These are phyloP conservation scores for Heliothis virescens DNA, from an alignment of 1,140 invertebrate genomes.

Conservation along the genomic window DNA sequence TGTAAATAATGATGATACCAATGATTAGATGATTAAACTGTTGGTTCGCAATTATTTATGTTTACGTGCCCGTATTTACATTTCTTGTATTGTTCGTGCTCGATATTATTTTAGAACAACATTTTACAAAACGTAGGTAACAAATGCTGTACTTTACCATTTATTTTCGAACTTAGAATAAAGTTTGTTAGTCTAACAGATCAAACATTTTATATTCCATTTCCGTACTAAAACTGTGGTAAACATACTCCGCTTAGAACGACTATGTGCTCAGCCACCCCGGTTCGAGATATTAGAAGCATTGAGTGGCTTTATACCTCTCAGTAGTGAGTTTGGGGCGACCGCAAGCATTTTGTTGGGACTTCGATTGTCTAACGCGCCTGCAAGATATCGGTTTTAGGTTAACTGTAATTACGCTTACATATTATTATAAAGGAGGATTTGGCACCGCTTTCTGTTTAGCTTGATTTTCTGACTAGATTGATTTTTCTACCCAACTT, in stretches of 20 bases:
- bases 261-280: conserved; percentile 13
- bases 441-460: conserved; percentile 25
- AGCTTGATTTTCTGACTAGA: not conserved
- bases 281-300: conserved; percentile 45
- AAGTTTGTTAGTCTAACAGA: not conserved
- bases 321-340: conserved; percentile 2
- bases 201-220: not conserved
- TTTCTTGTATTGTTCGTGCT: not conserved
- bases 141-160: no score
- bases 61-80: not conserved
- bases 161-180: no score
- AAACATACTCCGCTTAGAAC: conserved; percentile 12
- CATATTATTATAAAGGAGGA: conserved; percentile 11
- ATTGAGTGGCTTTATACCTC: conserved; percentile 47
- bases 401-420: conserved; percentile 17
- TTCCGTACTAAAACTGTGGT: conserved; percentile 14
- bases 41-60: not conserved
- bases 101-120: not conserved
- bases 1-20: conserved; percentile 1
- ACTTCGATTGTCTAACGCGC: conserved; percentile 29
- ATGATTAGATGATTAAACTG: not conserved
- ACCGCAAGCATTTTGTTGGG: conserved; percentile 29
- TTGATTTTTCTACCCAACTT: not conserved
- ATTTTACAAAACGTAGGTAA: not conserved
- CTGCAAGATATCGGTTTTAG: conserved; percentile 44